Evolutionary conservation across 1,140 invertebrate genomes (phyloP), one percentile per base, ranked within the genome.

Genomic region (Orussus abietinus): DNA sequence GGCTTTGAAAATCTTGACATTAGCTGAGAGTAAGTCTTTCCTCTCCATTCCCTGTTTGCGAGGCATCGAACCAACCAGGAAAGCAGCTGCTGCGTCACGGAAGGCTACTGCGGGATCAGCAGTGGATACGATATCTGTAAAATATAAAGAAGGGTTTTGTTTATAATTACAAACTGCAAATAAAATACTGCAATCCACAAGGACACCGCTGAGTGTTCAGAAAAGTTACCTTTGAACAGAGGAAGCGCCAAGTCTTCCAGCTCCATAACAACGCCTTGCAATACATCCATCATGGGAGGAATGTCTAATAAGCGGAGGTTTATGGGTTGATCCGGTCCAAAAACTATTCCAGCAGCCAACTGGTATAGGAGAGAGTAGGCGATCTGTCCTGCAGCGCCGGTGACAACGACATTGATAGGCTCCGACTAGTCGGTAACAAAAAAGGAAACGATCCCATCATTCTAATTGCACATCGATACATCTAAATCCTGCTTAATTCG

Each of bases 11-110:
- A 99, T 99, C 66, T 94, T 95, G 4, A 98, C 95, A 77, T 99
- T 99, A 5, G 96, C 96, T 25, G 92, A 87, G 0, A 90, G 65
- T 15, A 92, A 71, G 67, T 99, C 97, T 72, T 98, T 99, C 26
- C 97, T 81, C 68, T 99, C 96, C 97, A 99, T 99, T 30, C 96
- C 96, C 65, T 99, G 90, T 61, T 87, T 90, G 11, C 97, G 82
- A 0, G 97, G 97, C 96, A 99, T 99, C 4, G 97, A 86, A 29
- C 97, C 97, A 25, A 99, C 94, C 31, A 99, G 76, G 63, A 99
- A 98, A n/a, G 94, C 97, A 33, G 93, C 91, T 58, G 95, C 90
- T 34, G 97, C 90, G 77, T 96, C 88, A 59, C 93, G 92, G 72
- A 99, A 99, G 26, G 91, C 97, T 29, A 81, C 83, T 36, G 80